Conservation (phyloP, 2,113 vertebrate genomes). For the Xiphophorus maculatus region DNA sequence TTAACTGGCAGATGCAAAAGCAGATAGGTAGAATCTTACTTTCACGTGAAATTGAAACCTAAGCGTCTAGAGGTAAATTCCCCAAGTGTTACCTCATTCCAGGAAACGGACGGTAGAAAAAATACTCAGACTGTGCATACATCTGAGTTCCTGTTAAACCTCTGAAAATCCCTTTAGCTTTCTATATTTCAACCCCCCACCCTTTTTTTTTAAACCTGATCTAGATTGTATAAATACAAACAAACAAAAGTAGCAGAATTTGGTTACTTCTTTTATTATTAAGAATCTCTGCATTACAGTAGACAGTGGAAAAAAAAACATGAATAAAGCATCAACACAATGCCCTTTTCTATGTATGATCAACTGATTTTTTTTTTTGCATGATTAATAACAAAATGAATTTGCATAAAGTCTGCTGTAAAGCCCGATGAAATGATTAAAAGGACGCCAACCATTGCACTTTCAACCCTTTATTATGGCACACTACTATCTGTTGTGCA, state of each 20-base stretch:
- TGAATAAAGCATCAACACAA: conserved; percentile 41
- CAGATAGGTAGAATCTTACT: conserved; percentile 62
- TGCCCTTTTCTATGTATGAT: conserved; percentile 48
- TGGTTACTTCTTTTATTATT: conserved; percentile 69
- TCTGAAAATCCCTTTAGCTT: conserved; percentile 58
- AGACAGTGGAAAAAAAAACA: conserved; percentile 58
- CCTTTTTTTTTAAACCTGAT: background rate
- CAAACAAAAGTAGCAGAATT: background rate
- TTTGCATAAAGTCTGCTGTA: conserved; percentile 44
- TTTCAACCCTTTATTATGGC: conserved; percentile 42
- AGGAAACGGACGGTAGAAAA: conserved; percentile 72
- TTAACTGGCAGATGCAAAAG: conserved; percentile 55
- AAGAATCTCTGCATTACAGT: conserved; percentile 67
- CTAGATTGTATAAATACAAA: background rate
- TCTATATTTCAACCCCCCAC: background rate
- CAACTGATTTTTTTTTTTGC: conserved; percentile 5
- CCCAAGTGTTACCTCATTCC: conserved; percentile 78
- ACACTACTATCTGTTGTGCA: conserved; percentile 23
- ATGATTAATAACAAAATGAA: conserved; percentile 50
- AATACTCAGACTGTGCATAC: conserved; percentile 27
- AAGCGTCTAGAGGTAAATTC: conserved; percentile 73
- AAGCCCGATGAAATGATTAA: conserved; percentile 19
- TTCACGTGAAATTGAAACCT: conserved; percentile 81
- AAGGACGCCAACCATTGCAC: conserved; percentile 39
- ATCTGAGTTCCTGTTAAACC: conserved; percentile 62